Evolutionary conservation across 1,140 invertebrate genomes (phyloP), one percentile per base, ranked within the genome.

Genomic region (Drosophila trapezifrons): DNA sequence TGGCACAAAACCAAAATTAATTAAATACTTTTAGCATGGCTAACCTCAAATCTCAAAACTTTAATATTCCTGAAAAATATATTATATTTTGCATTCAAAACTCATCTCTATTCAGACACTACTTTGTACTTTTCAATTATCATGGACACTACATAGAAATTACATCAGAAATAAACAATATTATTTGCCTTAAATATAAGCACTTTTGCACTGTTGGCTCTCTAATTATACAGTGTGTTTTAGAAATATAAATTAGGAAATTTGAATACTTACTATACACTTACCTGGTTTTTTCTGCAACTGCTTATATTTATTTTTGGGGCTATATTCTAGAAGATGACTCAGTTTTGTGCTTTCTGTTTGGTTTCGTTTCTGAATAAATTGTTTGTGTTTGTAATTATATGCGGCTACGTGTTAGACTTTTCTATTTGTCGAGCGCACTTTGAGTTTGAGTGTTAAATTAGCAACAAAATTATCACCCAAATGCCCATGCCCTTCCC

Each of bases 371-470:
- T 52, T 57, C 51, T 64, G 54, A 59, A 78, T 81, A 78, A 85
- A 85, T 35, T 78, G 46, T 78, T 83, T 83, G 55, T 75, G 56
- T 60, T 81, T 57, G 27, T 66, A 64, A 59, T 76, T 69, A 60
- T 75, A 40, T 80, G 43, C 66, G 47, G 38, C 63, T 75, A 35
- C 12, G 43, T 58, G 72, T 76, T 35, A 42, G 47, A 59, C 56
- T 58, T 70, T 70, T 64, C 51, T 55, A 60, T 64, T 69, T 76
- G 59, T 65, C 64, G 43, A 78, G 64, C 73, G 81, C 81, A 85
- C 81, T 71, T 80, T 85, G 52, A 85, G 78, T 67, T 84, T 78
- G 78, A 58, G 78, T 80, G 43, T 57, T 57, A 40, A 87, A 83
- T 89, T 83, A 86, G 79, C 83, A 86, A 78, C 75, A 70, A 45